Percentiles rank a stretch among this genome's conserved stretches.
phyloP scores from a whole-genome alignment of 2,113 vertebrate genomes.

The Alces alces region DNA sequence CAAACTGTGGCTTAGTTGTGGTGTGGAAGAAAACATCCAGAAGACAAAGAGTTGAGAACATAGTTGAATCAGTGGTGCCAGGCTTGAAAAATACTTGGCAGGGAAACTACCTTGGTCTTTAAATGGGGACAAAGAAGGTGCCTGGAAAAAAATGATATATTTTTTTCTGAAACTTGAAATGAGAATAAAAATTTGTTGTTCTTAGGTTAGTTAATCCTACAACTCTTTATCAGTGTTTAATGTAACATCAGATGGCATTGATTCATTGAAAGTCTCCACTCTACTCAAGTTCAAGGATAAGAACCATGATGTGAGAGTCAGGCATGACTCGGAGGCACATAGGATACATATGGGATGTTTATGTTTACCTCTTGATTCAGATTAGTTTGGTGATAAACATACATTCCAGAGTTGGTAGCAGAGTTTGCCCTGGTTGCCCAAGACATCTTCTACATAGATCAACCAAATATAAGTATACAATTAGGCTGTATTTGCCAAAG shows the following conservation, averaged over 20 bases:
- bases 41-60: background rate
- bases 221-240: conserved; percentile 57
- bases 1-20: background rate
- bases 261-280: background rate
- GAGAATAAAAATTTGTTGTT: conserved; percentile 17
- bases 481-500: background rate
- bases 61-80: background rate
- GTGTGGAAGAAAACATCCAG: background rate
- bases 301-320: background rate
- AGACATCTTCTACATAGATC: background rate
- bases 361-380: background rate
- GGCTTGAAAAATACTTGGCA: background rate
- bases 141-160: background rate
- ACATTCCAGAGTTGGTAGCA: background rate
- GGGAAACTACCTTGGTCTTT: background rate
- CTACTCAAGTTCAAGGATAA: background rate
- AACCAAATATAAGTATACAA: background rate
- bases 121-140: background rate
- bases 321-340: background rate
- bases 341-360: background rate
- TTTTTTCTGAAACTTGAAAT: conserved; percentile 16
- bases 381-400: background rate
- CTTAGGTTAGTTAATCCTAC: conserved; percentile 19
- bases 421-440: background rate
- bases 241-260: background rate